Evolutionary conservation across 2,113 vertebrate genomes (phyloP).

Genomic region (Chitala chitala): DNA sequence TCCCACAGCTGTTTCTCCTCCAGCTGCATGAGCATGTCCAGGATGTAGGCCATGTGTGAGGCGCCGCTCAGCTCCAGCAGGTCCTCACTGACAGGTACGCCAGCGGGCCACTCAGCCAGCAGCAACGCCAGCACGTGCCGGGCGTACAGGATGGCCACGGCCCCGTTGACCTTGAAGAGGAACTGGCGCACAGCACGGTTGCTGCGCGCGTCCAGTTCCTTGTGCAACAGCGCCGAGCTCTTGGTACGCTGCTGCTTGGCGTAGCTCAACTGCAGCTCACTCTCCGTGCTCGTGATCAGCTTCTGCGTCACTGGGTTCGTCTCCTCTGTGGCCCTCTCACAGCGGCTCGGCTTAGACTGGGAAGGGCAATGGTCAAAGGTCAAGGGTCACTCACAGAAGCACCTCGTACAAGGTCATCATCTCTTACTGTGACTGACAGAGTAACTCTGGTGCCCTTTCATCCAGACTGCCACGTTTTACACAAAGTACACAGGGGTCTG

Average conservation of each 20-base stretch:
- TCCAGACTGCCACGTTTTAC: too few relatives aligned
- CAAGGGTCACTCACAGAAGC: not conserved
- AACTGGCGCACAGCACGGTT: conserved; percentile 84
- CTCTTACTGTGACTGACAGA: too few relatives aligned
- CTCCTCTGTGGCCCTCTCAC: conserved; percentile 83
- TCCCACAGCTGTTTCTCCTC: conserved; percentile 91
- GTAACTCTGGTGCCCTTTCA: too few relatives aligned
- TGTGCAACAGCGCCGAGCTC: conserved; percentile 86
- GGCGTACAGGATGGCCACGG: conserved; percentile 86
- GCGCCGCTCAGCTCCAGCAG: conserved; percentile 84
- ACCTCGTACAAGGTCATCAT: not conserved
- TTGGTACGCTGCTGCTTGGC: conserved; percentile 91
- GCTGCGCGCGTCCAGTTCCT: conserved; percentile 84
- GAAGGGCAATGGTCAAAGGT: not conserved
- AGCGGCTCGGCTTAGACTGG: conserved; percentile 80
- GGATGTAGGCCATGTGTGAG: conserved; percentile 93
- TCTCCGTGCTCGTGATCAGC: conserved; percentile 89
- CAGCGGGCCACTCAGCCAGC: conserved; percentile 82
- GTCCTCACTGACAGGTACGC: conserved; percentile 76
- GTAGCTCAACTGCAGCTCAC: conserved; percentile 87
- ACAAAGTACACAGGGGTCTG: too few relatives aligned
- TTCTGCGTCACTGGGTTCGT: conserved; percentile 84
- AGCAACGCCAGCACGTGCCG: conserved; percentile 84
- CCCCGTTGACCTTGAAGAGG: conserved; percentile 88
- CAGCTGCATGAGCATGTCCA: conserved; percentile 97